Evolutionary conservation across 2,797 vertebrate species (phyloP).

Genomic region (Enteromius afrohamiltoni): DNA sequence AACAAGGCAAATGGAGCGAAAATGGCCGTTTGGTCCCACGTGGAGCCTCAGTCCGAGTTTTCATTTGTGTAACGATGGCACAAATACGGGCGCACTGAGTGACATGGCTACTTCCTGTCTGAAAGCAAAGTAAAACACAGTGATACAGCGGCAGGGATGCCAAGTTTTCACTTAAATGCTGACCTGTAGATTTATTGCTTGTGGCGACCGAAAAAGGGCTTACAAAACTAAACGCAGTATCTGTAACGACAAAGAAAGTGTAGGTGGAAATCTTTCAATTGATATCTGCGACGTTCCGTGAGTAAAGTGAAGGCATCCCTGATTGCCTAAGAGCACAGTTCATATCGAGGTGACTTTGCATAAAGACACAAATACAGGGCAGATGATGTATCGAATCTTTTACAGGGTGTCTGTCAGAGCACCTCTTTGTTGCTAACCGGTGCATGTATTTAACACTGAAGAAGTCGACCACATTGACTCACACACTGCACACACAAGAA

Average conservation of each 20-base stretch:
- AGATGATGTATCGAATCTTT: constrained; percentile 33
- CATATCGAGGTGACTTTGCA: constrained; percentile 44
- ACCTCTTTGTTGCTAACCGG: constrained; percentile 51
- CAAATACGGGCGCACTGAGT: constrained; percentile 63
- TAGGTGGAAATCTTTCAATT: not conserved
- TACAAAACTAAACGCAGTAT: constrained; percentile 5
- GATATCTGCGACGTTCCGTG: not conserved
- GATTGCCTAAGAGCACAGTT: constrained; percentile 42
- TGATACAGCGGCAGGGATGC: constrained; percentile 53
- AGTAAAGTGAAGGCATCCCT: constrained; percentile 41
- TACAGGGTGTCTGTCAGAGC: constrained; percentile 49
- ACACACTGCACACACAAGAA: constrained; percentile 56
- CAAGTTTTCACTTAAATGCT: constrained; percentile 45
- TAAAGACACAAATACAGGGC: constrained; percentile 40
- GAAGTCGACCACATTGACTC: constrained; percentile 56
- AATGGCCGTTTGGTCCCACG: constrained; percentile 86
- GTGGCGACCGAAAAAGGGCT: not conserved
- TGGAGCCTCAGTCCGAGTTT: constrained; percentile 91
- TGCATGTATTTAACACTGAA: constrained; percentile 63
- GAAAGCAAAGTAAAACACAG: constrained; percentile 58
- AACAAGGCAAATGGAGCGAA: constrained; percentile 45
- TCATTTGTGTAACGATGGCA: constrained; percentile 79
- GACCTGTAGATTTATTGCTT: constrained; percentile 50
- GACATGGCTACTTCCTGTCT: constrained; percentile 73
- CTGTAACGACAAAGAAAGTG: not conserved